A percentile compares a stretch with the other conserved stretches of the same genome.
phyloP scores from a whole-genome alignment of 1,140 invertebrate species.

The Pissodes strobi region DNA sequence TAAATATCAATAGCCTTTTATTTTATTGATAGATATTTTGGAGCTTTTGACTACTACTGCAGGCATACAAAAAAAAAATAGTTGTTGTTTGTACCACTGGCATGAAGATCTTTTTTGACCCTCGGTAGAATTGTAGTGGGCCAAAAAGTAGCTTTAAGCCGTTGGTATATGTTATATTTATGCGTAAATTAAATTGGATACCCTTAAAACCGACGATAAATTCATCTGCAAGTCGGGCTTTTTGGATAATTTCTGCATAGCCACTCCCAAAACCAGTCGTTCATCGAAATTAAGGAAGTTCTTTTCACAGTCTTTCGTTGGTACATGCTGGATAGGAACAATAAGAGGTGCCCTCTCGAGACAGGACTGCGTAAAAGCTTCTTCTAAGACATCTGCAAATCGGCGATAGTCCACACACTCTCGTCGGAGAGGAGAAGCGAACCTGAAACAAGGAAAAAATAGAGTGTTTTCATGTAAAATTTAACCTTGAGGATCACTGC shows the following conservation, averaged over 20 bases:
- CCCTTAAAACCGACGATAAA: slow-evolving; percentile 62
- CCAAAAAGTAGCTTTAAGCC: too few relatives aligned
- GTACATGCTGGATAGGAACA: slow-evolving; percentile 66
- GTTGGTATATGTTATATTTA: too few relatives aligned
- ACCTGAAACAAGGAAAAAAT: slow-evolving; percentile 55
- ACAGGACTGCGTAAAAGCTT: slow-evolving; percentile 64
- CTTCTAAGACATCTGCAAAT: slow-evolving; percentile 67
- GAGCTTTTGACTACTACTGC: too few relatives aligned
- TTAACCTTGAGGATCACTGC: too few relatives aligned
- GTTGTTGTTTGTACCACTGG: too few relatives aligned
- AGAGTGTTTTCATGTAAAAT: neutral
- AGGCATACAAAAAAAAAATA: too few relatives aligned
- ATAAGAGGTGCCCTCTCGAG: slow-evolving; percentile 68
- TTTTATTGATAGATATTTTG: too few relatives aligned
- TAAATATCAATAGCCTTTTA: too few relatives aligned
- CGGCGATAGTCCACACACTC: slow-evolving; percentile 66
- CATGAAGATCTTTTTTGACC: too few relatives aligned
- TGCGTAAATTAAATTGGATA: too few relatives aligned
- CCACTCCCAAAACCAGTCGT: slow-evolving; percentile 61
- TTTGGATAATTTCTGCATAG: slow-evolving; percentile 66
- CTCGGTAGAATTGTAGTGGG: too few relatives aligned
- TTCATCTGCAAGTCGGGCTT: slow-evolving; percentile 67
- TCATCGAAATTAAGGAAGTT: slow-evolving; percentile 75
- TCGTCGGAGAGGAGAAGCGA: slow-evolving; percentile 61
- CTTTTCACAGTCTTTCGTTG: slow-evolving; percentile 61